These are phyloP conservation scores for Malacoctenus gilli DNA, from an alignment of 2,797 vertebrate species.

Conservation along the genomic window DNA sequence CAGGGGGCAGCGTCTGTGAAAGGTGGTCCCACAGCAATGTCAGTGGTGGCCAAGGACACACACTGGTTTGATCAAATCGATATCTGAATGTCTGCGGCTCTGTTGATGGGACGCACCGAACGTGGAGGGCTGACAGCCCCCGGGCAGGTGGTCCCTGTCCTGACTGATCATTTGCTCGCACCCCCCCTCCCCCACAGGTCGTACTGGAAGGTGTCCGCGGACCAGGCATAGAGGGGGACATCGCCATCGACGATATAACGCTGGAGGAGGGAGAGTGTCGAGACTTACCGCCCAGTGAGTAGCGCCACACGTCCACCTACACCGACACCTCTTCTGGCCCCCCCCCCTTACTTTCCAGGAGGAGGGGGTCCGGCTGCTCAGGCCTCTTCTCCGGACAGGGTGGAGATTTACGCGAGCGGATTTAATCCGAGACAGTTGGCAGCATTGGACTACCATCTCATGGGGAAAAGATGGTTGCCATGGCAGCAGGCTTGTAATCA, in stretches of 20 bases:
- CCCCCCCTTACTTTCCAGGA: slow-evolving; percentile 11
- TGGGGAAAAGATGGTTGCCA: slow-evolving; percentile 46
- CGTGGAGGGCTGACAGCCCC: too few species aligned
- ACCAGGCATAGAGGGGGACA: slow-evolving; percentile 95
- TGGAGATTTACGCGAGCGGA: slow-evolving; percentile 51
- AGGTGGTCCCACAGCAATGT: too few species aligned
- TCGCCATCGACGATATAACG: slow-evolving; percentile 94
- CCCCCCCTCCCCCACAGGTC: slow-evolving; percentile 75
- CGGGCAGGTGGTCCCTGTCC: too few species aligned
- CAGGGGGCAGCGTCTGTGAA: too few species aligned
- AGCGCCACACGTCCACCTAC: not conserved
- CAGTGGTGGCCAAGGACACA: too few species aligned
- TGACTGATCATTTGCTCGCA: too few species aligned
- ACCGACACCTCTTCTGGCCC: slow-evolving; percentile 1
- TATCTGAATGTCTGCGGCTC: too few species aligned
- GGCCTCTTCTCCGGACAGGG: slow-evolving; percentile 5
- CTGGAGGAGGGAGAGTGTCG: slow-evolving; percentile 95
- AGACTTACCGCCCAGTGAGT: slow-evolving; percentile 91
- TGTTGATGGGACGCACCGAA: too few species aligned
- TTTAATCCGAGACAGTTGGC: slow-evolving; percentile 58
- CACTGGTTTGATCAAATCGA: too few species aligned
- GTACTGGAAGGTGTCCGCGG: slow-evolving; percentile 96
- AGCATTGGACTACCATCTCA: slow-evolving; percentile 32
- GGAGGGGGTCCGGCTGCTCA: slow-evolving; percentile 1
- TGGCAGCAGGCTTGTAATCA: slow-evolving; percentile 69